These are phyloP conservation scores for Callosobruchus maculatus DNA, from an alignment of 2,888 invertebrate genomes.

Conservation along the genomic window DNA sequence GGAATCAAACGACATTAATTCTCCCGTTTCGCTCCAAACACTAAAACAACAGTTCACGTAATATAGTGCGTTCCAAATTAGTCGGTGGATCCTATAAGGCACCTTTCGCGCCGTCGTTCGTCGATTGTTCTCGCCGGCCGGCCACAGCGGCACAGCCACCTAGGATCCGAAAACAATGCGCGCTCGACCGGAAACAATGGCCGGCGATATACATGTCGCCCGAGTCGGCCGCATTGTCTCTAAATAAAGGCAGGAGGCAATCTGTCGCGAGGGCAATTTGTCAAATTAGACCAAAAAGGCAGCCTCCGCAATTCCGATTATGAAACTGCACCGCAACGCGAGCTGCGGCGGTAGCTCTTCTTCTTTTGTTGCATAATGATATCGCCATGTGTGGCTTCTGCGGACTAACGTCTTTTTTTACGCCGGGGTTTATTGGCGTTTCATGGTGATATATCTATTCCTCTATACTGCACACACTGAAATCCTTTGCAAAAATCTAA, in stretches of 20 bases:
- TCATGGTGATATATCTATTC: neutral
- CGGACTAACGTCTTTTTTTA: neutral
- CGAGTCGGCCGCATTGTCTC: neutral
- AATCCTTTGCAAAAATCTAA: too few species aligned
- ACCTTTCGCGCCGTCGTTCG: neutral
- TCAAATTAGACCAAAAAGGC: neutral
- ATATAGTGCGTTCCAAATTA: neutral
- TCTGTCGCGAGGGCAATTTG: neutral
- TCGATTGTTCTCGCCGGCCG: neutral
- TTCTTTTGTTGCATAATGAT: neutral
- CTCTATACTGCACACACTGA: too few species aligned
- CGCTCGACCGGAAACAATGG: neutral
- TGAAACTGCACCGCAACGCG: neutral
- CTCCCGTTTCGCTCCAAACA: neutral
- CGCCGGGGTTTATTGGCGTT: neutral
- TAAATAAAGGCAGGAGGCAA: neutral
- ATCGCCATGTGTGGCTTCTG: neutral
- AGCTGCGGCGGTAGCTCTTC: neutral
- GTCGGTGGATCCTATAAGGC: neutral
- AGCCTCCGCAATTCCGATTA: neutral
- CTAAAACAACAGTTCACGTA: neutral
- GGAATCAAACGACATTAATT: neutral
- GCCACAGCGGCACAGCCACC: neutral
- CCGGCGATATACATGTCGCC: neutral
- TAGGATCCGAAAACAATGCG: neutral